Conservation (phyloP, 1,140 invertebrate species). For the Heliothis virescens region DNA sequence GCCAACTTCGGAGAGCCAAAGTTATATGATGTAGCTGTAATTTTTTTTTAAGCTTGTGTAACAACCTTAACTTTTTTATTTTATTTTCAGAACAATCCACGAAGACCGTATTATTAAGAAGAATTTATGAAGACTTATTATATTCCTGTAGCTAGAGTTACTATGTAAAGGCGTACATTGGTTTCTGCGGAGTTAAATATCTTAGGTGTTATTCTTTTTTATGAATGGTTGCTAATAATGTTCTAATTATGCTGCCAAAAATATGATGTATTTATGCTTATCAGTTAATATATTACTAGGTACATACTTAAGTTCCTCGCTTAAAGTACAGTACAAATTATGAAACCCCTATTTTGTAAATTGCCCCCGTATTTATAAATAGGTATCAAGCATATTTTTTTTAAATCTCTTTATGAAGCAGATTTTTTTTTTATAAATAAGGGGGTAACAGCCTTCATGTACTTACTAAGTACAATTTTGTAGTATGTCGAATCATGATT, state of each 20-base stretch:
- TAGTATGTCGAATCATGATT: too few relatives aligned
- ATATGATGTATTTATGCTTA: background rate
- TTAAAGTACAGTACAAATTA: background rate
- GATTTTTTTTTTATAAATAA: background rate
- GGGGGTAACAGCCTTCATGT: too few relatives aligned
- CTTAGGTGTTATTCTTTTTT: background rate
- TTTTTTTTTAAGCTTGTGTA: background rate
- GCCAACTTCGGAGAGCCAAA: too few relatives aligned
- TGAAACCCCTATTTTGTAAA: background rate
- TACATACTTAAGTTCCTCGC: constrained; percentile 2
- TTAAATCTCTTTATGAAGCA: background rate
- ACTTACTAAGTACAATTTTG: too few relatives aligned
- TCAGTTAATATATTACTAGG: background rate
- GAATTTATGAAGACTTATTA: constrained; percentile 13
- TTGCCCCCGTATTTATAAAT: background rate
- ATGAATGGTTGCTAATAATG: constrained; percentile 13
- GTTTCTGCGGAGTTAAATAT: background rate
- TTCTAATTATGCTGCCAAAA: constrained; percentile 28
- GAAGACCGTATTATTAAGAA: constrained; percentile 91
- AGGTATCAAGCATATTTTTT: constrained; percentile 1
- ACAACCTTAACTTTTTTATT: constrained; percentile 29
- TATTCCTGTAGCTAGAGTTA: constrained; percentile 29
- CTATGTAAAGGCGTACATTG: background rate
- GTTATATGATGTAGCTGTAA: too few relatives aligned
- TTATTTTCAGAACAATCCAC: constrained; percentile 91